A percentile compares a stretch with the other conserved stretches of the same genome.
These are phyloP conservation scores for Blastomussa wellsi DNA, from an alignment of 92 coral and sea anemone genomes.

Conservation along the genomic window DNA sequence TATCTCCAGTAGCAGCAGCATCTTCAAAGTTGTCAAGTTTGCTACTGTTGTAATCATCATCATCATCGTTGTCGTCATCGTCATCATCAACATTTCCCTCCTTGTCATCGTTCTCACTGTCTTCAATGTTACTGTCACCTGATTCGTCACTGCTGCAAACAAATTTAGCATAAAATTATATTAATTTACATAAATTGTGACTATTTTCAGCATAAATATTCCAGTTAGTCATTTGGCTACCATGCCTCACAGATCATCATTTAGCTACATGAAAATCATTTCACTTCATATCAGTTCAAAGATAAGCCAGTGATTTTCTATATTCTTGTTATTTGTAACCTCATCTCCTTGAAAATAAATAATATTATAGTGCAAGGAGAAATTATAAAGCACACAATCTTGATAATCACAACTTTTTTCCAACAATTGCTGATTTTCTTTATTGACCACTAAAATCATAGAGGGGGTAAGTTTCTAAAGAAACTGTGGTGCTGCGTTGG, in stretches of 20 bases:
- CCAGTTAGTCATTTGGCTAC: no score
- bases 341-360: no score
- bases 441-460: no score
- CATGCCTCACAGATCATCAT: no score
- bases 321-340: not conserved
- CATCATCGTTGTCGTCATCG: not conserved
- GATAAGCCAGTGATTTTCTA: not conserved
- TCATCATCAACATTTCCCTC: constrained; percentile 1
- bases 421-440: not conserved
- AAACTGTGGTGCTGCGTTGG: no score
- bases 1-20: not conserved
- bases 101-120: not conserved
- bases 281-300: not conserved
- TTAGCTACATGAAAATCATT: no score
- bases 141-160: constrained; percentile 38
- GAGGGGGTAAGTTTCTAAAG: no score
- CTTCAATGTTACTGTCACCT: constrained; percentile 22
- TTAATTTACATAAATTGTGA: no score
- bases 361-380: not conserved
- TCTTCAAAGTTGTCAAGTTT: no score
- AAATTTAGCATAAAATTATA: not conserved
- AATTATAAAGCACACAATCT: not conserved
- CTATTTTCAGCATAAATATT: no score
- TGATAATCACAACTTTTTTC: not conserved
- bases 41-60: constrained; percentile 2